Conservation (phyloP, 37 sponge, comb jelly and placozoan species). For the Spongilla lacustris region DNA sequence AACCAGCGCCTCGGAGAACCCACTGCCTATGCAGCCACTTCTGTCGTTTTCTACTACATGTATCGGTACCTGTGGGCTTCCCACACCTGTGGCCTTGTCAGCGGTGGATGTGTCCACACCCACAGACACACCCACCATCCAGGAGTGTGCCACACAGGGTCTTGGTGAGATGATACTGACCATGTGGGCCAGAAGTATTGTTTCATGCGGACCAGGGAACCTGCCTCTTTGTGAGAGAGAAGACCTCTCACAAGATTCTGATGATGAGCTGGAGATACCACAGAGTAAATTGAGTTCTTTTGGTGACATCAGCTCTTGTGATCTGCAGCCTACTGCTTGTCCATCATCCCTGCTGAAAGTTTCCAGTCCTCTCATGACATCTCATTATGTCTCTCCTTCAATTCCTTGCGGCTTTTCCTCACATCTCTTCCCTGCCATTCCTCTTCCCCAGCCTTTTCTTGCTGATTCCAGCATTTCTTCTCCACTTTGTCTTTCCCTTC, state of each 20-base stretch:
- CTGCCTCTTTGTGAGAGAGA: conserved; percentile 1
- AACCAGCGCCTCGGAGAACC: background rate
- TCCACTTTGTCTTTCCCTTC: background rate
- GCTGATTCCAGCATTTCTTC: too few species aligned
- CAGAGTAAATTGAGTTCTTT: background rate
- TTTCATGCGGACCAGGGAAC: background rate
- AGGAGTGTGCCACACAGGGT: background rate
- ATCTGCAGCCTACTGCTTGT: background rate
- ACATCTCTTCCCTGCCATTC: background rate
- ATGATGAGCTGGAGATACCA: conserved; percentile 9
- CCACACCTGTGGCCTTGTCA: too few species aligned
- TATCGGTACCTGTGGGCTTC: background rate
- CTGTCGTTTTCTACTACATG: too few species aligned
- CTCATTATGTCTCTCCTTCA: background rate
- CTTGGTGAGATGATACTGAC: conserved; percentile 4
- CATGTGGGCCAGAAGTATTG: background rate
- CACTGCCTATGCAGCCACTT: background rate
- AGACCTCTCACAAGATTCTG: background rate
- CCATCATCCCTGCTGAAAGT: background rate
- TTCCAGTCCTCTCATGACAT: too few species aligned
- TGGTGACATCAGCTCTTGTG: background rate
- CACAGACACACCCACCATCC: background rate
- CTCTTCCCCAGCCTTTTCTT: background rate
- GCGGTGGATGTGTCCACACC: background rate
- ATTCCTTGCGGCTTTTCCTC: background rate